Evolutionary conservation across 1,140 invertebrate genomes (phyloP).

Genomic region (Polyergus mexicanus): DNA sequence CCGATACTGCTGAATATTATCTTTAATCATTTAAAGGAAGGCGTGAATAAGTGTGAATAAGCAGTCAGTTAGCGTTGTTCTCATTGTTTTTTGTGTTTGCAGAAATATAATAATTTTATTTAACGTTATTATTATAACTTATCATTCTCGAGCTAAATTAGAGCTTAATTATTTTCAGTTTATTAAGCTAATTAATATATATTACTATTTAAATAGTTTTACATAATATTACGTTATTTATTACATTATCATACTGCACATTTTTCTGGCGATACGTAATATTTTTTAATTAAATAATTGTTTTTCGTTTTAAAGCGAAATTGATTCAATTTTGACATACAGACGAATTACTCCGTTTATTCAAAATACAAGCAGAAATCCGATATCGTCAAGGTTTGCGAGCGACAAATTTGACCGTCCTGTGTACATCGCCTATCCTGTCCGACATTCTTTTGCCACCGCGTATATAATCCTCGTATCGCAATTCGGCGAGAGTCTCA

Average conservation of each 20-base stretch:
- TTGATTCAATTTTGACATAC: neutral
- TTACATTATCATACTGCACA: neutral
- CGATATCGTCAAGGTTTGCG: slow-evolving; percentile 34
- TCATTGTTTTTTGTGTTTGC: neutral
- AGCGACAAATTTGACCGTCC: slow-evolving; percentile 68
- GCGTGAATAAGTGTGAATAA: neutral
- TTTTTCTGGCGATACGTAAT: neutral
- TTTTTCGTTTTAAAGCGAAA: neutral
- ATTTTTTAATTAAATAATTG: neutral
- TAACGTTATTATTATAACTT: neutral
- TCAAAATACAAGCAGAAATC: neutral
- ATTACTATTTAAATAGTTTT: neutral
- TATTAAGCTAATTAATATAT: neutral
- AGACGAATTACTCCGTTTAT: neutral
- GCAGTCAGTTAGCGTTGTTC: neutral
- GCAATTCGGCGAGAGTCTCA: slow-evolving; percentile 64
- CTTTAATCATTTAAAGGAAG: neutral
- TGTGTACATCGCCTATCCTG: slow-evolving; percentile 75
- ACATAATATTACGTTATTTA: neutral
- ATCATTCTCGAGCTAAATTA: neutral
- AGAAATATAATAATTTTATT: slow-evolving; percentile 5
- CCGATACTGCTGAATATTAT: neutral
- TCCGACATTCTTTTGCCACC: slow-evolving; percentile 76
- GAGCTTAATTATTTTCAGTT: neutral
- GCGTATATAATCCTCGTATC: slow-evolving; percentile 74